These are phyloP conservation scores for Pelmatolapia mariae DNA, from an alignment of 2,113 vertebrate genomes.

Conservation along the genomic window DNA sequence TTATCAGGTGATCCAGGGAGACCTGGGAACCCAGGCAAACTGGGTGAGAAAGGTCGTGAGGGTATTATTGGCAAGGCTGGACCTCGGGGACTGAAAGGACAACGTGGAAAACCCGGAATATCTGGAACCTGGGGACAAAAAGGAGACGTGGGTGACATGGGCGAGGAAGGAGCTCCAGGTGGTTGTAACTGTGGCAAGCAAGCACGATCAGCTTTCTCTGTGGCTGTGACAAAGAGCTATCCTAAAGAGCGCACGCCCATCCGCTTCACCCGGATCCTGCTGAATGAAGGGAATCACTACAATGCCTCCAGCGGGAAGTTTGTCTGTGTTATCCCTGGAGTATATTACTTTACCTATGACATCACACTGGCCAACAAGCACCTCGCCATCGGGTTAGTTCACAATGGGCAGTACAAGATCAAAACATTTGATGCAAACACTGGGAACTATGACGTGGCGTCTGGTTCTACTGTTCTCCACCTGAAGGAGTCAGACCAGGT, in stretches of 20 bases:
- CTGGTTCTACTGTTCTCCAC: conserved; percentile 88
- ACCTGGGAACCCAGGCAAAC: conserved; percentile 84
- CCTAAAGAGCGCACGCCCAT: conserved; percentile 90
- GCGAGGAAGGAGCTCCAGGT: conserved; percentile 76
- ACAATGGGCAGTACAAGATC: conserved; percentile 93
- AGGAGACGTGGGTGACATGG: conserved; percentile 79
- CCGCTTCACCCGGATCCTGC: conserved; percentile 88
- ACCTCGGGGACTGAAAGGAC: conserved; percentile 82
- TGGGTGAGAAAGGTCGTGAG: conserved; percentile 81
- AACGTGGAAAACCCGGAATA: conserved; percentile 74
- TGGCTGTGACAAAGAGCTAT: conserved; percentile 91
- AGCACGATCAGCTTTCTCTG: conserved; percentile 89
- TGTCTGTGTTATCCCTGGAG: conserved; percentile 83
- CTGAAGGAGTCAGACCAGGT: conserved; percentile 85
- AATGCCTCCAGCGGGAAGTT: conserved; percentile 89
- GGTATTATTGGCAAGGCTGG: conserved; percentile 87
- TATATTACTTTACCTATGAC: conserved; percentile 96
- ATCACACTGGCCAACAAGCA: conserved; percentile 96
- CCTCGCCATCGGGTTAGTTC: conserved; percentile 92
- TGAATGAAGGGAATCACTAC: conserved; percentile 93
- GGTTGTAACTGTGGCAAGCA: conserved; percentile 80
- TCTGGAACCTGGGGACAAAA: conserved; percentile 74
- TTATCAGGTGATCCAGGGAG: conserved; percentile 69
- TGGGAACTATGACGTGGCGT: conserved; percentile 92
- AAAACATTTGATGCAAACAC: conserved; percentile 96